Conservation (phyloP, 2,113 vertebrate species). For the Pomatostomus ruficeps region DNA sequence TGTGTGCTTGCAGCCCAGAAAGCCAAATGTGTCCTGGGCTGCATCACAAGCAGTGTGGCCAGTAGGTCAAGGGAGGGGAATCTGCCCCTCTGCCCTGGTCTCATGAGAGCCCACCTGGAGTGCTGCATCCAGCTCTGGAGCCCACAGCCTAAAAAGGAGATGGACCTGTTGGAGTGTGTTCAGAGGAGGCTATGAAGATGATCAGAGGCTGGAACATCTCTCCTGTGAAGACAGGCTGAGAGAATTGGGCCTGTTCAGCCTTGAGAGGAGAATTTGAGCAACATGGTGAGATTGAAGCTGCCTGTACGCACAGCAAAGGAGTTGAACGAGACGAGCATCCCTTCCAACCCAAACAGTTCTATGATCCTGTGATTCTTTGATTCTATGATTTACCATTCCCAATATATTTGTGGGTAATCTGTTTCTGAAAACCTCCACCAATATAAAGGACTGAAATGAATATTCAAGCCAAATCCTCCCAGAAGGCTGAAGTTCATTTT, state of each 20-base stretch:
- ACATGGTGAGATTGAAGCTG: background rate
- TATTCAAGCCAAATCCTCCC: background rate
- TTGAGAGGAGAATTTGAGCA: background rate
- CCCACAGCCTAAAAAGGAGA: background rate
- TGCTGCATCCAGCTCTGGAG: background rate
- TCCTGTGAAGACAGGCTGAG: background rate
- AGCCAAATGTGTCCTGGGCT: background rate
- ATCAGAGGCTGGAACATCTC: background rate
- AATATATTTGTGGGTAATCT: background rate
- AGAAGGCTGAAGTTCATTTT: background rate
- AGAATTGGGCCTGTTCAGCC: background rate
- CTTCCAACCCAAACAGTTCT: background rate
- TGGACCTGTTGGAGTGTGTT: background rate
- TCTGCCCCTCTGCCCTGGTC: background rate
- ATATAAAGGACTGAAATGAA: background rate
- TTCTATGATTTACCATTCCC: background rate
- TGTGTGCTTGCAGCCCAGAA: background rate
- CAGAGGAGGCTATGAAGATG: background rate
- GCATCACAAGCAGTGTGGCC: no score
- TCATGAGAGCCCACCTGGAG: background rate
- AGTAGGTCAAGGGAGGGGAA: background rate
- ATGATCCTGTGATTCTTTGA: background rate
- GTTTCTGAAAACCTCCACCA: background rate
- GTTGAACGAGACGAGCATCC: accelerated
- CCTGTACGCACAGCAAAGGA: accelerated